Evolutionary conservation across 2,888 invertebrate species (phyloP).

Genomic region (Tinea pellionella): DNA sequence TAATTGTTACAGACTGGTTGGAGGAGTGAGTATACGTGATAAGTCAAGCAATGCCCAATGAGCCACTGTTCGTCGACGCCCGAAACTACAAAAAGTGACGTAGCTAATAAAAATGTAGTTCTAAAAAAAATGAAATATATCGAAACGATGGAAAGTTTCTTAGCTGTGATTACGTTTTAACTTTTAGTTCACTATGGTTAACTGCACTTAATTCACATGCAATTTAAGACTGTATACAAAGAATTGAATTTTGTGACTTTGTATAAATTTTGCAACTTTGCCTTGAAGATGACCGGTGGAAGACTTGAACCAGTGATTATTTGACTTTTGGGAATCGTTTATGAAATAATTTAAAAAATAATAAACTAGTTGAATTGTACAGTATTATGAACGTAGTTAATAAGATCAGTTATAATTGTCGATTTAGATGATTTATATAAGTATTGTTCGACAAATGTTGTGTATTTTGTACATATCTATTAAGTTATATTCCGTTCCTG

Average conservation of each 20-base stretch:
- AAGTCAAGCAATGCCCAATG: slow-evolving; percentile 50
- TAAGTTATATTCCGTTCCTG: slow-evolving; percentile 66
- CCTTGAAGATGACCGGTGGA: neutral
- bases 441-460: slow-evolving; percentile 53
- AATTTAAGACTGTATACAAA: slow-evolving; percentile 47
- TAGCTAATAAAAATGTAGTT: neutral
- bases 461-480: slow-evolving; percentile 64
- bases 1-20: slow-evolving; percentile 83
- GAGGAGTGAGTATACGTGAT: slow-evolving; percentile 95
- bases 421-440: slow-evolving; percentile 51
- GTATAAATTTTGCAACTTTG: neutral
- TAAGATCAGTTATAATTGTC: slow-evolving; percentile 46
- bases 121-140: neutral
- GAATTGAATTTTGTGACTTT: slow-evolving; percentile 53
- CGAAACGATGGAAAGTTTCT: slow-evolving; percentile 1
- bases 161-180: slow-evolving; percentile 43
- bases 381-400: slow-evolving; percentile 59
- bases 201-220: neutral
- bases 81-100: slow-evolving; percentile 6
- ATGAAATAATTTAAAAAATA: neutral
- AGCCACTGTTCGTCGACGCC: slow-evolving; percentile 9
- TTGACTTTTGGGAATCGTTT: neutral
- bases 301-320: slow-evolving; percentile 2
- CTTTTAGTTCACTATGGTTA: slow-evolving; percentile 21
- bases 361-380: slow-evolving; percentile 47